phyloP scores from a whole-genome alignment of 2,113 vertebrate species.

The Hiodon alosoides region DNA sequence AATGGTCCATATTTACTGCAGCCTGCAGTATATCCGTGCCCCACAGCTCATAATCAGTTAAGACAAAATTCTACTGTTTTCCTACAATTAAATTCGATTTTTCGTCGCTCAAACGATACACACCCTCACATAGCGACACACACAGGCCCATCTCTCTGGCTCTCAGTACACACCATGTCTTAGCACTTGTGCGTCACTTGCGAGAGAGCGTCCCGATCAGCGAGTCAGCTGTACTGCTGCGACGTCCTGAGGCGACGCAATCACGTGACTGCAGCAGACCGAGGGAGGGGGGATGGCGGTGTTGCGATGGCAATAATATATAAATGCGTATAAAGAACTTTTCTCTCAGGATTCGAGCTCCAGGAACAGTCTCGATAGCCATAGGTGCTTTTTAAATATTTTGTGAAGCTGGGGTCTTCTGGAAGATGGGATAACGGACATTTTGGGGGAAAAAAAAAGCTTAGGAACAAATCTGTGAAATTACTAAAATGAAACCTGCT shows the following conservation, averaged over 20 bases:
- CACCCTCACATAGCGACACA: background rate
- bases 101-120: too few relatives aligned
- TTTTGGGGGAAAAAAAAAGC: too few relatives aligned
- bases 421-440: too few relatives aligned
- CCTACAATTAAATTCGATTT: too few relatives aligned
- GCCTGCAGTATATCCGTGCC: too few relatives aligned
- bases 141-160: background rate
- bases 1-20: too few relatives aligned
- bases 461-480: too few relatives aligned
- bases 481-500: too few relatives aligned
- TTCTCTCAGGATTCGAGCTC: background rate
- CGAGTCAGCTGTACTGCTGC: slow-evolving; percentile 17
- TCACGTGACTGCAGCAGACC: background rate
- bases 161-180: background rate
- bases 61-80: too few relatives aligned
- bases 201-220: background rate
- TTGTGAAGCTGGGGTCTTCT: too few relatives aligned
- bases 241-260: background rate
- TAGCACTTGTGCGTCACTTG: background rate
- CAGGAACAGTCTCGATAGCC: background rate
- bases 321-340: background rate
- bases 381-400: too few relatives aligned
- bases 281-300: background rate
- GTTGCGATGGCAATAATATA: background rate
- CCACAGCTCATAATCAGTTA: too few relatives aligned